These are phyloP conservation scores for Poecilia gillii DNA, from an alignment of 2,797 vertebrate genomes.

Conservation along the genomic window DNA sequence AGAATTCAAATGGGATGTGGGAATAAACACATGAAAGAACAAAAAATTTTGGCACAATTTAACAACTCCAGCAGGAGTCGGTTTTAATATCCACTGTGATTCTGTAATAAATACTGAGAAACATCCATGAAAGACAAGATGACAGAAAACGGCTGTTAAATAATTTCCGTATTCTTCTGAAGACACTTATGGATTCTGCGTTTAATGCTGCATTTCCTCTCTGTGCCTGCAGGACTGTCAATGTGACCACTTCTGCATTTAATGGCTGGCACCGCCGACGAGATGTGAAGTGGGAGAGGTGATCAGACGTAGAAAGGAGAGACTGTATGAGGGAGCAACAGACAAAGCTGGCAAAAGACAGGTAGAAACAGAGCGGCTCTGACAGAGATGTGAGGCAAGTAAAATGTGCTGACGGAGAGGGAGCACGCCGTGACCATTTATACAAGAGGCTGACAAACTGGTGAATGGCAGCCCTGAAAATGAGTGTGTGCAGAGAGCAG, in stretches of 20 bases:
- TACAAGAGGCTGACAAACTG: constrained; percentile 61
- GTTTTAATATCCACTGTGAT: constrained; percentile 57
- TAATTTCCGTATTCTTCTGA: constrained; percentile 52
- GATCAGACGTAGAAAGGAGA: constrained; percentile 74
- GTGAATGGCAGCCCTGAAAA: constrained; percentile 59
- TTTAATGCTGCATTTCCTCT: constrained; percentile 38
- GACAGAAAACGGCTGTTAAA: constrained; percentile 37
- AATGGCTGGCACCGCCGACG: constrained; percentile 74
- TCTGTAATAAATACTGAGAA: constrained; percentile 49
- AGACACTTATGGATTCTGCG: constrained; percentile 42
- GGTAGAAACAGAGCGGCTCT: constrained; percentile 41
- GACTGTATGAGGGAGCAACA: constrained; percentile 64
- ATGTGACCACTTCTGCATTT: constrained; percentile 70
- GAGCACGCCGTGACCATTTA: constrained; percentile 54
- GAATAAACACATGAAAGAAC: constrained; percentile 64
- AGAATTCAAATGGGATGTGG: constrained; percentile 61
- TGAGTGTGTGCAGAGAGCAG: constrained; percentile 55
- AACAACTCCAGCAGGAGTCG: constrained; percentile 58
- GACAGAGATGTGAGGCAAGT: constrained; percentile 52
- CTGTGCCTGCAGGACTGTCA: constrained; percentile 53
- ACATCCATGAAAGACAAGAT: constrained; percentile 45
- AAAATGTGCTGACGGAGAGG: constrained; percentile 52
- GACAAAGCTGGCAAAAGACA: constrained; percentile 44
- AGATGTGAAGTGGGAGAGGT: constrained; percentile 76
- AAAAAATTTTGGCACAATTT: constrained; percentile 44